Base-by-base conservation (phyloP, 2,888 invertebrate genomes). In the Apodemia hepburni region DNA sequence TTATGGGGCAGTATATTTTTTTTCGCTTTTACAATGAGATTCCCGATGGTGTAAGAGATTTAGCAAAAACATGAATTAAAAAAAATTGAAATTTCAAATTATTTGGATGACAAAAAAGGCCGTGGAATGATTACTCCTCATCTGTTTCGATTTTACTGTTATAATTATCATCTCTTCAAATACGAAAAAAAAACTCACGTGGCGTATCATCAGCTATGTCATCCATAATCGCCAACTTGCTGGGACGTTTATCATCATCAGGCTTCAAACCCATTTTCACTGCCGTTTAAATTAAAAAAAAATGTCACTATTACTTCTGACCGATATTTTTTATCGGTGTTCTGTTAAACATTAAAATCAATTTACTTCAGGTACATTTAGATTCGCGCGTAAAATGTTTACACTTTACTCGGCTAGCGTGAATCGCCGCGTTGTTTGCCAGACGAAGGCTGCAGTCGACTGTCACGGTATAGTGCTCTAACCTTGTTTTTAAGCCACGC, bases 191-290 rank as follows among this genome's bases (percentile, higher is more conserved):
- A 69, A 69, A 86, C 89, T 88, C 69, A 92, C 92, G 75, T 85
- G 88, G 87, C 63, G 73, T 73, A 70, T 84, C 82, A 45, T 68
- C 71, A 22, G 85, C 81, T 60, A 74, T 70, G 58, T 89, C 89
- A 75, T 92, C 91, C 87, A 92, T 90, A 72, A 92, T 92, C 69
- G 90, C 90, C 81, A 92, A 71, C 74, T 91, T 92, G 80, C 92
- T 92, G 49, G 91, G 90, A 74, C 86, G 77, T 72, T 87, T 90
- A 70, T 87, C 85, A 72, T 89, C 91, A 70, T 90, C 91, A 61
- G 81, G 75, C 71, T 82, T 91, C 75, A 92, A 81, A 77, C 91
- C 91, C 91, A 91, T 91, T 80, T 78, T 85, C 86, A 87, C 88
- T 77, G 77, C 64, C 64, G 65, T 66, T 65, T 65, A 73, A 76